Evolutionary conservation across 2,888 invertebrate genomes (phyloP), one percentile per base, ranked within the genome.

Genomic region (Plusia festucae): DNA sequence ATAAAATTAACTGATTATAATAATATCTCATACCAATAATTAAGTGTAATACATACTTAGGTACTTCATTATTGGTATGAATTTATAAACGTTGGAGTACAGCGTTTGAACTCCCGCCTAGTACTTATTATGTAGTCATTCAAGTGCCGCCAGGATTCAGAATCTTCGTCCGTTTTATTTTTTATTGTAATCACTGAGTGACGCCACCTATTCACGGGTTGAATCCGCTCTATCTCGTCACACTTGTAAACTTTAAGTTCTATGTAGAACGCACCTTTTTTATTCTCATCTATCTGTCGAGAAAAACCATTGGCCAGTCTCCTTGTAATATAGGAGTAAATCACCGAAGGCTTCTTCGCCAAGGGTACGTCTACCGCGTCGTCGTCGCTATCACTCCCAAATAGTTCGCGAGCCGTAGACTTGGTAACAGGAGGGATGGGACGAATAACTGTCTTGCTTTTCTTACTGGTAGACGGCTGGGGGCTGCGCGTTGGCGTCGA

Each of bases 21-120:
- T n/a, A n/a, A n/a, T n/a, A n/a, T n/a, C n/a, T n/a, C n/a, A n/a
- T n/a, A n/a, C n/a, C n/a, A n/a, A n/a, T n/a, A n/a, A n/a, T n/a
- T n/a, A n/a, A n/a, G n/a, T n/a, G n/a, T n/a, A n/a, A n/a, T n/a
- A n/a, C n/a, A n/a, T n/a, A n/a, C n/a, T n/a, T n/a, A n/a, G n/a
- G n/a, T n/a, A n/a, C n/a, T n/a, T n/a, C n/a, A n/a, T n/a, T n/a
- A n/a, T n/a, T n/a, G n/a, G n/a, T n/a, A n/a, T n/a, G n/a, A n/a
- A 55, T 40, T 55, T 0, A 55, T 40, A 55, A 55, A 55, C 24
- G 55, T 55, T 22, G 55, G 24, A 40, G 40, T 40, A 40, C 55
- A 22, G 22, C 55, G 8, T 55, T n/a, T n/a, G n/a, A n/a, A 55
- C 22, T 55, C 55, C 24, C 40, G 40, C n/a, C 40, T 22, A 7